phyloP scores from a whole-genome alignment of 2,113 vertebrate genomes.

The Thermophis baileyi region DNA sequence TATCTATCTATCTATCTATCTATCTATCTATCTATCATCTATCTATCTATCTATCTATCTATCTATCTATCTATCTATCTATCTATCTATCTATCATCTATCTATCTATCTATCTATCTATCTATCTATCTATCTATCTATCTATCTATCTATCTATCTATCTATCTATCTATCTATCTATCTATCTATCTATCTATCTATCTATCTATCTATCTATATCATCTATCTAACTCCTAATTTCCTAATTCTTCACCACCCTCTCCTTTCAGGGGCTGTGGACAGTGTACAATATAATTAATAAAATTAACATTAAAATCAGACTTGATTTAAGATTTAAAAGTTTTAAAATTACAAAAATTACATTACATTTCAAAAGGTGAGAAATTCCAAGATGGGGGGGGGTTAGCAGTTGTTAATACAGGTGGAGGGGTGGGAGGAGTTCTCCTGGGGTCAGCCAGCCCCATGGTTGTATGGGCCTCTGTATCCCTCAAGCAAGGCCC shows the following conservation, averaged over 20 bases:
- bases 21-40: too few relatives aligned
- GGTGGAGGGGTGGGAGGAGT: background rate
- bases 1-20: too few relatives aligned
- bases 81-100: too few relatives aligned
- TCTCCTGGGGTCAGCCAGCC: background rate
- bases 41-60: too few relatives aligned
- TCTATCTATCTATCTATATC: too few relatives aligned
- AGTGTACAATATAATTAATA: background rate
- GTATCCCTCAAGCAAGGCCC: background rate
- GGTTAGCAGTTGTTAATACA: background rate
- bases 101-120: too few relatives aligned
- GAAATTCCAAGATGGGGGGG: background rate
- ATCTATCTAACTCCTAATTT: background rate
- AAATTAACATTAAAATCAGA: background rate
- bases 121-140: too few relatives aligned
- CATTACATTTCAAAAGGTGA: background rate
- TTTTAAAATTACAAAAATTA: background rate
- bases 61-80: too few relatives aligned
- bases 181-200: background rate
- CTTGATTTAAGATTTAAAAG: background rate
- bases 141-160: too few relatives aligned
- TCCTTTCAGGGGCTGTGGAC: background rate
- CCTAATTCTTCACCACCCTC: background rate
- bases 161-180: background rate
- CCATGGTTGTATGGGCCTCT: background rate